phyloP scores from a whole-genome alignment of 2,888 invertebrate genomes.

The Xestia c-nigrum region DNA sequence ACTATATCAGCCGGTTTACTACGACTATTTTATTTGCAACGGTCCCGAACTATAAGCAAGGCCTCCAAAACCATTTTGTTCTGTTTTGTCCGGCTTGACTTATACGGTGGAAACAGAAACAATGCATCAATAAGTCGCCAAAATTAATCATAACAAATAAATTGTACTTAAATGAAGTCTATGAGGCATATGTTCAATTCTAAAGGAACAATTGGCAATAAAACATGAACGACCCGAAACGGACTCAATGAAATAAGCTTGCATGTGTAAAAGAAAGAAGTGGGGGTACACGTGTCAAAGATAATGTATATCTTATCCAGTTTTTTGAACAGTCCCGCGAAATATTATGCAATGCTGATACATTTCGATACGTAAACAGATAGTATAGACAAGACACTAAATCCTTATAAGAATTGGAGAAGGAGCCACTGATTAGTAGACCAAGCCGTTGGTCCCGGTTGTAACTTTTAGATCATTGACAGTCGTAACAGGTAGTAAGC shows the following conservation, averaged over 20 bases:
- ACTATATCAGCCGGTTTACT: no score
- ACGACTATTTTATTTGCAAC: no score
- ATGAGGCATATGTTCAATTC: constrained; percentile 28
- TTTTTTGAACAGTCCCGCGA: constrained; percentile 21
- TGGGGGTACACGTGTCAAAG: constrained; percentile 35
- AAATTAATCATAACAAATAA: constrained; percentile 1
- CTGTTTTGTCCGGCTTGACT: no score
- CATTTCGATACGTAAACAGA: neutral
- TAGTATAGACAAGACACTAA: neutral
- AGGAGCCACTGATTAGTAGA: neutral
- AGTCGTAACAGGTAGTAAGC: neutral
- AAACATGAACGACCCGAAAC: constrained; percentile 27
- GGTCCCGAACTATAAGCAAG: no score
- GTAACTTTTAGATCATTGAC: neutral
- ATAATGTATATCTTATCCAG: constrained; percentile 22
- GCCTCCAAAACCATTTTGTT: neutral
- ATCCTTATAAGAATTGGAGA: neutral
- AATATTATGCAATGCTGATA: constrained; percentile 5
- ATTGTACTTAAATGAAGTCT: constrained; percentile 10
- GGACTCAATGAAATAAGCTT: constrained; percentile 31
- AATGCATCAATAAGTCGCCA: neutral
- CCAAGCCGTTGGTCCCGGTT: neutral
- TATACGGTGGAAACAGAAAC: neutral
- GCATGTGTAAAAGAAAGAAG: constrained; percentile 18
- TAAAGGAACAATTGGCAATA: constrained; percentile 45